A percentile compares a stretch with the other conserved stretches of the same genome.
phyloP scores from a whole-genome alignment of 2,113 vertebrate species.

The Gavialis gangeticus region DNA sequence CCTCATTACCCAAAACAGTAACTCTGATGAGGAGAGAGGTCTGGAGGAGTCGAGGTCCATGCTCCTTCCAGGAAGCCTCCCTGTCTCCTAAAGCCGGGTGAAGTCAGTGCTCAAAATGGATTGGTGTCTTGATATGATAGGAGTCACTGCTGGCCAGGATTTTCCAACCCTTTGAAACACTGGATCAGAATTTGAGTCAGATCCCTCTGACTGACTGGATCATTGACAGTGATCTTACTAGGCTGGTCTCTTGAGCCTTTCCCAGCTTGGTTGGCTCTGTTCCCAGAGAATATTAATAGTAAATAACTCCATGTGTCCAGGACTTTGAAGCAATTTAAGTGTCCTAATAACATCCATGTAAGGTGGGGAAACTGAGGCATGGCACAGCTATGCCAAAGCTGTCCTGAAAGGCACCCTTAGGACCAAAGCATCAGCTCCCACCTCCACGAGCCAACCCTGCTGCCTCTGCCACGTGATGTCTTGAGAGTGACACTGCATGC shows the following conservation, averaged over 20 bases:
- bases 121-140: constrained; percentile 26
- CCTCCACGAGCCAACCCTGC: background rate
- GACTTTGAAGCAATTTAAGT: fast-evolving
- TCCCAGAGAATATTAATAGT: fast-evolving
- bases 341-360: fast-evolving
- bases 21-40: constrained; percentile 79
- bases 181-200: background rate
- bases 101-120: constrained; percentile 55
- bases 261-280: background rate
- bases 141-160: background rate
- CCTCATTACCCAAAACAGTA: constrained; percentile 80
- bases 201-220: fast-evolving
- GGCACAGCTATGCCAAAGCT: background rate
- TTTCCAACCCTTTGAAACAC: background rate
- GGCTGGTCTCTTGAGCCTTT: background rate
- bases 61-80: constrained; percentile 30
- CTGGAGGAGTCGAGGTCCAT: constrained; percentile 61
- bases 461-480: background rate
- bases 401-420: background rate
- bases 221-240: background rate
- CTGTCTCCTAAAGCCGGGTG: background rate
- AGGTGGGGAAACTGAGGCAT: fast-evolving
- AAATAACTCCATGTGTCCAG: fast-evolving
- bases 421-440: background rate
- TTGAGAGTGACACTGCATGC: fast-evolving